Evolutionary conservation across 64 coral and sea anemone genomes (phyloP), one percentile per base, ranked within the genome.

Genomic region (Montipora cactus): DNA sequence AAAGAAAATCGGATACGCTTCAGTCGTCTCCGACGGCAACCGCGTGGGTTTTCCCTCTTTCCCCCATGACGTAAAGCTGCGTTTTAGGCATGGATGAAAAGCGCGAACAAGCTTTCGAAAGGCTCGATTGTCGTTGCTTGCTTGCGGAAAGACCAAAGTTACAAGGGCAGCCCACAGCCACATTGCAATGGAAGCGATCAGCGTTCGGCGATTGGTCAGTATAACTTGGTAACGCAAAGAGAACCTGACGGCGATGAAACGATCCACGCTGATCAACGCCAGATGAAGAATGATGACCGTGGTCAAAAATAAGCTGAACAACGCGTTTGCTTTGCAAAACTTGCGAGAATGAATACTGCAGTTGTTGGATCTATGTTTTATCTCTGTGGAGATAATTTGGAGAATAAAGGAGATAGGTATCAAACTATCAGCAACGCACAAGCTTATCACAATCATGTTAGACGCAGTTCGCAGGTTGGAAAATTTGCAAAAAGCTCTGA

Each of bases 201-300:
- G 8, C 19, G 50, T 10, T 81, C 79, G 79, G 52, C 79, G 79
- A 25, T 81, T 57, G n/a, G 79, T 81, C 79, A 81, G 49, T 22
- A 81, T 81, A 19, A 21, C 20, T 19, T 59, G 20, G 19, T 81
- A 81, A 2, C n/a, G 53, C 52, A 81, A 23, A 16, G 79, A 7
- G 21, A 59, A 81, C 50, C 28, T 81, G 2, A 81, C 52, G 22
- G 79, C 50, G 12, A 81, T 81, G 52, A 81, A 20, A 13, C 79
- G 79, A 7, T 81, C 79, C 19, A 81, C 79, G 52, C 79, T 81
- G 21, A 81, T 81, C 12, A 81, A 81, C 3, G 79, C 79, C 19
- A 81, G 50, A 58, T 61, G 79, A 23, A 81, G 79, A 59, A 81
- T 59, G 11, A 81, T 81, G 79, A 81, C 79, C 2, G 20, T 53